Evolutionary conservation across 2,888 invertebrate genomes (phyloP), one percentile per base, ranked within the genome.

Genomic region (Copidosoma aretas): DNA sequence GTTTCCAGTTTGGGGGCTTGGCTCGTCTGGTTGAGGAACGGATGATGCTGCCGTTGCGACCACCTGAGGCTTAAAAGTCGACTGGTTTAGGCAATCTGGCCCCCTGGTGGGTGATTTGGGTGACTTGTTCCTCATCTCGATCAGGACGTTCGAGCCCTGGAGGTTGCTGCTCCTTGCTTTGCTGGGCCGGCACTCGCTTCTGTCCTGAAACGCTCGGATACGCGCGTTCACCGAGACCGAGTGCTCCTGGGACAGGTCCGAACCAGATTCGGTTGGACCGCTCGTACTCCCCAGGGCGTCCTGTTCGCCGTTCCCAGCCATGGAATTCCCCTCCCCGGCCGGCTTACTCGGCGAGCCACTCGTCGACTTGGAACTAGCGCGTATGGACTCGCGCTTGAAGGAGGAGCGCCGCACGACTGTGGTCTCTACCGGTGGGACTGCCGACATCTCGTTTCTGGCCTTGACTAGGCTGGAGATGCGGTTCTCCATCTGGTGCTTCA

Each of bases 21-120:
- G 76, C 10, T 78, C 76, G 66, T 75, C 75, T 12, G 70, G 19
- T 10, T 77, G 76, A n/a, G n/a, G n/a, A 53, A 51, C 49, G 14
- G 76, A 64, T 2, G 75, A 69, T 17, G 74, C 70, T 56, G 74
- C 74, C 43, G 76, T 19, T 39, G n/a, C n/a, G n/a, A 12, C 32
- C 19, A 32, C 76, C 62, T 74, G 76, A 8, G 80, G 80, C 46
- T 78, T 80, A 71, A 81, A 81, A 24, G 75, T 79, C 14, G 81
- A 81, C 25, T 75, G 77, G 5, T 73, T 61, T 10, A 68, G 71
- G 32, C 8, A 17, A 21, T 75, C 75, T 24, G 22, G 24, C 22
- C 71, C 73, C 10, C 60, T 25, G 21, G 76, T 72, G 1, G 79
- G 77, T 0, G 78, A 74, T 17, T 76, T 73, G 17, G 77, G 77